Conservation (phyloP, 1,140 invertebrate genomes). For the Papilio polytes region DNA sequence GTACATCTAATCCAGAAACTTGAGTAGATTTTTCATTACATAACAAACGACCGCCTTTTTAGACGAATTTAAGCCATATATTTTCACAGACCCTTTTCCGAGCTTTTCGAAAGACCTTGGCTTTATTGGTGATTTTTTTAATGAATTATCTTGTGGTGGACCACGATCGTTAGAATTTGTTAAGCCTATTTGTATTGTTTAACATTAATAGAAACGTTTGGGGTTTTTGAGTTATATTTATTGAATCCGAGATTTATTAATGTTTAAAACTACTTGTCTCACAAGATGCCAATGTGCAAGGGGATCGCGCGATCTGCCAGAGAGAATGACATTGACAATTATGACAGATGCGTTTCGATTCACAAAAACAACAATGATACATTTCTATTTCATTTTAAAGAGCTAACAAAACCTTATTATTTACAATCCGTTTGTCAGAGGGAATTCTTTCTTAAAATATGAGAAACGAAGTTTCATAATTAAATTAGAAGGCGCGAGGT, state of each 20-base stretch:
- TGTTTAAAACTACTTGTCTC: too few species aligned
- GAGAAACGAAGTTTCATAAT: slow-evolving; percentile 57
- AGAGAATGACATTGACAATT: too few species aligned
- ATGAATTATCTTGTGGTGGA: not conserved
- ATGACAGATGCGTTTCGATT: too few species aligned
- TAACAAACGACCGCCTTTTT: not conserved
- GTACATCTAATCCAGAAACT: not conserved
- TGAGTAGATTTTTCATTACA: not conserved
- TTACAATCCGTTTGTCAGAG: slow-evolving; percentile 15
- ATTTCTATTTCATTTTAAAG: not conserved
- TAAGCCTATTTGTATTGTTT: too few species aligned
- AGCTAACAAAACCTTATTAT: slow-evolving; percentile 28
- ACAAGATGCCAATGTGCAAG: too few species aligned
- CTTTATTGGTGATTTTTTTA: not conserved
- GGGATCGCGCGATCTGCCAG: too few species aligned
- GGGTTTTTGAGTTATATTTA: too few species aligned
- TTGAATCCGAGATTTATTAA: too few species aligned
- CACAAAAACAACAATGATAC: not conserved
- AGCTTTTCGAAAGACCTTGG: not conserved
- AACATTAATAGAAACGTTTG: too few species aligned
- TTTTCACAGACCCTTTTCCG: not conserved
- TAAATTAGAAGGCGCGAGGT: slow-evolving; percentile 59
- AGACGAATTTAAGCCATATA: not conserved
- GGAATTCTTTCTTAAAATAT: slow-evolving; percentile 37
- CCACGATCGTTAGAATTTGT: not conserved